Evolutionary conservation across 2,797 vertebrate species (phyloP).

Genomic region (Anguilla marmorata): DNA sequence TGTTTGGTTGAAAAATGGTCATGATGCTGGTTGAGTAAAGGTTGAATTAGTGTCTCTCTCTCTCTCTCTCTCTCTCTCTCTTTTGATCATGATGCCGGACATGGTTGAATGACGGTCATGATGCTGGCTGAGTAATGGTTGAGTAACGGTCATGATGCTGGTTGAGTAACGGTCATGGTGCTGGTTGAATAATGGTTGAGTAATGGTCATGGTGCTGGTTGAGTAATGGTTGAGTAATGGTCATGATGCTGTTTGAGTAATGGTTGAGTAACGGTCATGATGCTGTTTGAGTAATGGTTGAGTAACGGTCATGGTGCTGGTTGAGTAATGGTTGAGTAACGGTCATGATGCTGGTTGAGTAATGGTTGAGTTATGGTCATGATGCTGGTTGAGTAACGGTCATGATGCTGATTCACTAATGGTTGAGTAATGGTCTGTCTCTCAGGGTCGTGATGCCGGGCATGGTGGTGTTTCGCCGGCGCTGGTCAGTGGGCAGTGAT

Average conservation of each 20-base stretch:
- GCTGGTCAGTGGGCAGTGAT: constrained; percentile 99
- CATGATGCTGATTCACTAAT: neutral
- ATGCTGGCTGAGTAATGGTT: neutral
- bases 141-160: neutral
- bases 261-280: neutral
- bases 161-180: neutral
- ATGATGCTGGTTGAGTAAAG: neutral
- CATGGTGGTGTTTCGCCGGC: constrained; percentile 98
- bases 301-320: neutral
- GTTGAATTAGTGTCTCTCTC: neutral
- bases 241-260: neutral
- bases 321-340: neutral
- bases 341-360: neutral
- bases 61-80: no score
- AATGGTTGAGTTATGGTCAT: neutral
- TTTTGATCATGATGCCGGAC: neutral
- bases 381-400: neutral
- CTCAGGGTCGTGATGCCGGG: constrained; percentile 91
- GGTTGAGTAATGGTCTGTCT: constrained; percentile 8
- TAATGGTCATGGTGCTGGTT: neutral
- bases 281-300: neutral
- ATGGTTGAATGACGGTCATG: neutral
- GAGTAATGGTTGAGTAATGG: neutral
- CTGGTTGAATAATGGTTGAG: neutral
- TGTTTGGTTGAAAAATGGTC: neutral